Evolutionary conservation across 1,140 invertebrate species (phyloP), one percentile per base, ranked within the genome.

Genomic region (Solen grandis): DNA sequence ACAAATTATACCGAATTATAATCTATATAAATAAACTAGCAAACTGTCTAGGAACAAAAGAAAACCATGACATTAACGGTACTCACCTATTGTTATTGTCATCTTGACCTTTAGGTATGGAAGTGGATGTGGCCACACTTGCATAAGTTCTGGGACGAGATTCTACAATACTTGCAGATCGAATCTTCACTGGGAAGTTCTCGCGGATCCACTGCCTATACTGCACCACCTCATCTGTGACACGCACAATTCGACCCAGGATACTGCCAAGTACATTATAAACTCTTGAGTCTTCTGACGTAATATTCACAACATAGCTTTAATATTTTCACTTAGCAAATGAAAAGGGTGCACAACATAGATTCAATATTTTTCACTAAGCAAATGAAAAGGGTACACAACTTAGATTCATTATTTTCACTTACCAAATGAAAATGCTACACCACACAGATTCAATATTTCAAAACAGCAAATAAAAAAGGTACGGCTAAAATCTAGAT

Each of bases 171-270:
- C 31, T 66, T 25, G 62, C 69, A 46, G 57, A 54, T 38, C 35
- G 68, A 5, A 84, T 72, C 41, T 70, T 54, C 16, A 41, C 72
- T 13, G 78, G 72, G 68, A 85, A 92, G 25, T 84, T 86, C 29
- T 88, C 83, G 46, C 84, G 85, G 8, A 94, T 93, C 93, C 93
- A 94, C 55, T 91, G 82, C 19, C 98, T 94, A 91, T 99, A 98
- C 65, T 96, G 95, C 86, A 99, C 95, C 55, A 99, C 97, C 92
- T 98, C 96, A 93, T 99, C 97, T 19, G 97, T 98, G 74, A 99
- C 96, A 83, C 96, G 95, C 74, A 99, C 95, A 83, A 99, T 97
- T 85, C 97, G 95, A 82, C 97, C 97, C 80, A 98, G 93, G 91
- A 97, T 96, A 76, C 93, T 93, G 85, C 76, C 87, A 72, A 41